phyloP scores from a whole-genome alignment of 2,113 vertebrate genomes.

The Pachyramphus minor region DNA sequence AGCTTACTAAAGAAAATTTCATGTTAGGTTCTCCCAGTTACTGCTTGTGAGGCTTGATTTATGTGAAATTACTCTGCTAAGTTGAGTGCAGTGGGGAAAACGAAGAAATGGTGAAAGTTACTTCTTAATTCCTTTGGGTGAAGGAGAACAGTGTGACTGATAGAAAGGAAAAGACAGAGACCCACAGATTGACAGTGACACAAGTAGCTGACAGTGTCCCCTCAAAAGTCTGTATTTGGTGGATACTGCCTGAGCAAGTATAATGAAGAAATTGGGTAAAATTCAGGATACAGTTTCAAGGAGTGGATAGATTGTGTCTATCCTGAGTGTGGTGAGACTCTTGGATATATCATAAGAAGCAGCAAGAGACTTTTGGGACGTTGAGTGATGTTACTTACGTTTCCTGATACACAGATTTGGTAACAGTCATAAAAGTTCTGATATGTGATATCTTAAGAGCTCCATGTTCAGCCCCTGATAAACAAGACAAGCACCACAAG shows the following conservation, averaged over 20 bases:
- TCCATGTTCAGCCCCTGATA: neutral
- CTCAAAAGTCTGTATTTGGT: neutral
- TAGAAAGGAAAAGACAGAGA: neutral
- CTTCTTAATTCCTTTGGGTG: neutral
- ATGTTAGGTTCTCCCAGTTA: neutral
- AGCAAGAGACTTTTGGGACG: neutral
- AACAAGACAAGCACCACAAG: neutral
- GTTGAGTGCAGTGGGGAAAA: neutral
- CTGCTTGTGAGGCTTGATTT: neutral
- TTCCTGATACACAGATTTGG: neutral
- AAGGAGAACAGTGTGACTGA: neutral
- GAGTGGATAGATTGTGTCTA: neutral
- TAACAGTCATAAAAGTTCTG: neutral
- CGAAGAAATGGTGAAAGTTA: neutral
- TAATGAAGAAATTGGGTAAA: neutral
- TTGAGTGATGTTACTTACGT: neutral
- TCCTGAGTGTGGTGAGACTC: neutral
- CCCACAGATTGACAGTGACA: neutral
- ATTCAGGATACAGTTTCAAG: neutral
- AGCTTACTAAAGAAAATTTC: neutral
- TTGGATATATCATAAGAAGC: neutral
- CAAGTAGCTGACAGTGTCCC: neutral
- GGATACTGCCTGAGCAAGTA: neutral
- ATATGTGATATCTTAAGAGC: neutral
- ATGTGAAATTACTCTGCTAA: neutral